phyloP scores from a whole-genome alignment of 2,113 vertebrate species.

The Chaetura pelagica region DNA sequence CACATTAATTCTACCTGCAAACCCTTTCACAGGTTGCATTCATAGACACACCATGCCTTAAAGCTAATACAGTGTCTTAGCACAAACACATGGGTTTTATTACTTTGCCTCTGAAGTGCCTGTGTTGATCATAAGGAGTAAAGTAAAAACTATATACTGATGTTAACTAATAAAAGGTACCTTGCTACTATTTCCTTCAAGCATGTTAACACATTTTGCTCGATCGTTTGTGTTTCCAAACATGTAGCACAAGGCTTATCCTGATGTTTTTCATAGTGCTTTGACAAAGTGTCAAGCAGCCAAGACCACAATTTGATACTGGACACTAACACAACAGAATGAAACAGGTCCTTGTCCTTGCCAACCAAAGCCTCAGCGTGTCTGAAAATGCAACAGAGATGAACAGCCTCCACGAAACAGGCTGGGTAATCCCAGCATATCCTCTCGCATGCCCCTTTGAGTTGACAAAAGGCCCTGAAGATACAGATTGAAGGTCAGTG shows the following conservation, averaged over 20 bases:
- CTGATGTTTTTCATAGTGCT: background rate
- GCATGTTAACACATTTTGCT: rapidly evolving
- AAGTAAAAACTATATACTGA: background rate
- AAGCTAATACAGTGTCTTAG: background rate
- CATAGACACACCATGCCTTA: background rate
- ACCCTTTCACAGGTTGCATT: background rate
- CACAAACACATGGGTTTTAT: background rate
- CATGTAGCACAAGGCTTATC: background rate
- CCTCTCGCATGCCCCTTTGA: background rate
- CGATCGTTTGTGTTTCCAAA: background rate
- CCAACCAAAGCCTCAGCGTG: background rate
- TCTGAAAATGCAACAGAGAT: background rate
- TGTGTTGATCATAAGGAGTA: background rate
- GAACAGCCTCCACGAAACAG: background rate
- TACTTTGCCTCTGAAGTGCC: background rate
- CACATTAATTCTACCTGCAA: background rate
- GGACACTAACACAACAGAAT: background rate
- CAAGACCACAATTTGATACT: rapidly evolving
- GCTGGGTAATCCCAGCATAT: background rate
- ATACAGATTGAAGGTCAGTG: background rate
- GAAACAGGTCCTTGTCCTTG: background rate
- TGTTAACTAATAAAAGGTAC: background rate
- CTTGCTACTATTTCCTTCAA: background rate
- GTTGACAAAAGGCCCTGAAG: background rate
- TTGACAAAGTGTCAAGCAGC: background rate